These are phyloP conservation scores for Hypsopygia costalis DNA, from an alignment of 2,888 invertebrate genomes.

Conservation along the genomic window DNA sequence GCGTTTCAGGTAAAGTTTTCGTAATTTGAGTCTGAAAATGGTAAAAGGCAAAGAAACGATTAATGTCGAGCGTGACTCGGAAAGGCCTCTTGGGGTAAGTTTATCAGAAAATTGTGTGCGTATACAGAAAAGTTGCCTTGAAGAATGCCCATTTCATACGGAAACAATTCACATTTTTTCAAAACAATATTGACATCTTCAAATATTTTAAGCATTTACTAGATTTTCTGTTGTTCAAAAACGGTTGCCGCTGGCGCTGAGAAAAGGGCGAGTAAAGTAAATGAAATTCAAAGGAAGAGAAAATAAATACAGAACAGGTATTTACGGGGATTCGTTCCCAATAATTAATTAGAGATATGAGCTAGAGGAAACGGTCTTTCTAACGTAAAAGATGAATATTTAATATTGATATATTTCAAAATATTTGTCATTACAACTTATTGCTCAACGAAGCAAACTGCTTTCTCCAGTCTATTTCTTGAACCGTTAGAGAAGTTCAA, in stretches of 20 bases:
- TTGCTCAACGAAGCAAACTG: too few relatives aligned
- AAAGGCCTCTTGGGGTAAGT: constrained; percentile 5
- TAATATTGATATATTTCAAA: background rate
- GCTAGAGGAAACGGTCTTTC: background rate
- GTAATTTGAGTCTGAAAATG: constrained; percentile 1
- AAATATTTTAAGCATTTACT: background rate
- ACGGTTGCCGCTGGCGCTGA: background rate
- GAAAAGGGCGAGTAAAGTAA: background rate
- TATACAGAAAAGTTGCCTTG: constrained; percentile 1
- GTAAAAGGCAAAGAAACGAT: constrained; percentile 2
- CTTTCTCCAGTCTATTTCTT: too few relatives aligned
- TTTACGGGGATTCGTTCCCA: background rate
- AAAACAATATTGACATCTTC: background rate
- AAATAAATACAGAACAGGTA: background rate
- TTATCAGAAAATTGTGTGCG: constrained; percentile 4
- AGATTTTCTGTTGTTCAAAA: background rate
- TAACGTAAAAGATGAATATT: background rate
- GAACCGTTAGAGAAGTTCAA: too few relatives aligned
- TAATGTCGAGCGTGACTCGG: constrained; percentile 3
- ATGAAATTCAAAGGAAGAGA: background rate
- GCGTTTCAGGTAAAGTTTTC: background rate
- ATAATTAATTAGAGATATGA: background rate
- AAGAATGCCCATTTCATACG: constrained; percentile 7
- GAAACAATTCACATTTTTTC: background rate
- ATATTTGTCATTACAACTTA: too few relatives aligned